Percentiles rank a stretch among this genome's conserved stretches.
Evolutionary conservation across 2,888 invertebrate genomes (phyloP).

Genomic region (Stenchaetothrips biformis): DNA sequence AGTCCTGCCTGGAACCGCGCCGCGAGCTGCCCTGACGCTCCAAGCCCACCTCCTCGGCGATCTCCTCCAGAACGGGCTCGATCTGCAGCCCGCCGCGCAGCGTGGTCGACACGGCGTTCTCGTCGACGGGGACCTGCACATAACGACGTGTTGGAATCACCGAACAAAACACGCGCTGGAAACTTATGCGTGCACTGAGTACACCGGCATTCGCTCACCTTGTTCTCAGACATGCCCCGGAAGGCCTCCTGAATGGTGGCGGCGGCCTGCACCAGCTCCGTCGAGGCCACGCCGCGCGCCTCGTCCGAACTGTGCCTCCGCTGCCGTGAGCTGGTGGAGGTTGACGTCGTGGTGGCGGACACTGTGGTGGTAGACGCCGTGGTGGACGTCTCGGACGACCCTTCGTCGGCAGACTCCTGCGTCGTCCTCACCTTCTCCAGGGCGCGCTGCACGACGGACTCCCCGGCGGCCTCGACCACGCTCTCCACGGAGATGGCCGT

Average conservation of each 20-base stretch:
- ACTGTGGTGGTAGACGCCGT: no score
- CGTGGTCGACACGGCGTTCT: not conserved
- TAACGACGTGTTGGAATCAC: not conserved
- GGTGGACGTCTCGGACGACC: constrained; percentile 30
- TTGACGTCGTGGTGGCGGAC: constrained; percentile 23
- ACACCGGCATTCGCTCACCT: not conserved
- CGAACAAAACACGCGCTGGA: no score
- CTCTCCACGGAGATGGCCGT: constrained; percentile 17
- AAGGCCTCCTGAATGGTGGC: constrained; percentile 1
- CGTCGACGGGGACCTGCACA: not conserved
- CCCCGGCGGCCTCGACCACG: constrained; percentile 11
- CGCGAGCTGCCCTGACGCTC: not conserved
- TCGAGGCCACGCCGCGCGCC: not conserved
- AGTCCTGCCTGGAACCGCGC: constrained; percentile 26
- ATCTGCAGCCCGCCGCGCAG: not conserved
- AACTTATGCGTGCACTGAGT: no score
- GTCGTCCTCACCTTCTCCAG: not conserved
- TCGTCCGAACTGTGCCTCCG: not conserved
- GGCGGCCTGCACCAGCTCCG: not conserved
- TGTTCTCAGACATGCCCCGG: not conserved
- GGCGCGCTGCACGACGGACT: constrained; percentile 30
- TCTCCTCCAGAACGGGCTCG: constrained; percentile 1
- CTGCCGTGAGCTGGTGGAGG: not conserved
- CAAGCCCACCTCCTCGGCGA: not conserved
- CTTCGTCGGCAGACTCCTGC: not conserved